Evolutionary conservation across 2,113 vertebrate genomes (phyloP), one percentile per base, ranked within the genome.

Genomic region (Synchiropus splendidus): DNA sequence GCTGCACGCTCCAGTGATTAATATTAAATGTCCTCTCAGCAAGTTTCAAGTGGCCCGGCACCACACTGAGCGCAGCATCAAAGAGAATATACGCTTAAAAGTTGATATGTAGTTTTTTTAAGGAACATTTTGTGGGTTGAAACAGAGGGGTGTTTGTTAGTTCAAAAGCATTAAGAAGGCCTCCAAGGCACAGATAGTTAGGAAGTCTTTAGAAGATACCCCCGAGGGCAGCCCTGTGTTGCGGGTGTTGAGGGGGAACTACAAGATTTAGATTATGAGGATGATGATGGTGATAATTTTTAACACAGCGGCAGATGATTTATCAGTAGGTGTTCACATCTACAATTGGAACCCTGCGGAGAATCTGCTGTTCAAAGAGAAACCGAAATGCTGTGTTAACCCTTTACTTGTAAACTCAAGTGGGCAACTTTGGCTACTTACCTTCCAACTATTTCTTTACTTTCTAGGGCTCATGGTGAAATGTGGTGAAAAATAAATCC

Each of bases 111-210:
- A 34, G 33, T 17, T n/a, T 77, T 68, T 64, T 39, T n/a, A n/a
- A 36, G 44, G 61, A 56, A 49, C 39, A 58, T 65, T 62, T 55
- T 64, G 21, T 58, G 60, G 65, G 74, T 67, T 52, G 60, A 62
- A 56, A 61, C 53, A 51, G 58, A 58, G 53, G 54, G 53, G 55
- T 67, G 70, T 80, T 81, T 80, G 68, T 80, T 74, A 72, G 68
- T 79, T 80, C 68, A 78, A 56, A 79, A 76, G 70, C 69, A 18
- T 80, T 72, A 75, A 67, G 64, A 66, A 51, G 50, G 77, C 70
- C 74, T 66, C 1, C 46, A 52, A 75, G 72, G 68, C 70, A 62
- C 15, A 17, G 27, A 9, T 54, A 57, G 59, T 56, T 53, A 41
- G 49, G 49, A 50, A 49, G 35, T 58, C 58, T 61, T 69, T 48